phyloP scores from a whole-genome alignment of 1,140 invertebrate genomes.

The Sinonovacula constricta region DNA sequence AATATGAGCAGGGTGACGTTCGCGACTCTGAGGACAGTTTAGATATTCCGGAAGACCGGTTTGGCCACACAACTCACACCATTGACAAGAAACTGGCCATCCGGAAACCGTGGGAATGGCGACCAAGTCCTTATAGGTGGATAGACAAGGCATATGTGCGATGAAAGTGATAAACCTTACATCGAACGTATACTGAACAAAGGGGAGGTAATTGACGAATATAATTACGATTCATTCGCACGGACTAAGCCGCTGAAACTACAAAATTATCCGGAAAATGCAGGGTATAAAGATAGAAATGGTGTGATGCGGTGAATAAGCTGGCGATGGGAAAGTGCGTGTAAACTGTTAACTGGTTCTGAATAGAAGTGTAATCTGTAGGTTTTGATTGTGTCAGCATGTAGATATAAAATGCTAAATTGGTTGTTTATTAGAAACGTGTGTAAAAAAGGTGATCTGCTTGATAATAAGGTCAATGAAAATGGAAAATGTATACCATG shows the following conservation, averaged over 20 bases:
- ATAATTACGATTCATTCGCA: slow-evolving; percentile 45
- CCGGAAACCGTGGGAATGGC: slow-evolving; percentile 50
- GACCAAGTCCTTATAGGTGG: slow-evolving; percentile 49
- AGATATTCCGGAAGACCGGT: slow-evolving; percentile 46
- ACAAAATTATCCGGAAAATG: slow-evolving; percentile 31
- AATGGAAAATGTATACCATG: background rate
- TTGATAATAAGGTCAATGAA: background rate
- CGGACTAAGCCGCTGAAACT: slow-evolving; percentile 43
- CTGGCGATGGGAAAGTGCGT: background rate
- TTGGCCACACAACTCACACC: slow-evolving; percentile 38
- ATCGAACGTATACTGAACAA: slow-evolving; percentile 45
- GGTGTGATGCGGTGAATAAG: slow-evolving; percentile 27
- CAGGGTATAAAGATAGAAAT: slow-evolving; percentile 46
- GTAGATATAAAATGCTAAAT: background rate
- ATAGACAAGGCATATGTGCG: slow-evolving; percentile 39
- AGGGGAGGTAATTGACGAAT: slow-evolving; percentile 46
- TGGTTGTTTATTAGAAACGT: background rate
- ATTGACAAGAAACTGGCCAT: slow-evolving; percentile 44
- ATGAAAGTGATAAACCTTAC: slow-evolving; percentile 52
- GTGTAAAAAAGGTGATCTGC: background rate
- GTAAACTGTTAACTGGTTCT: background rate
- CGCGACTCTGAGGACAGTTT: slow-evolving; percentile 27
- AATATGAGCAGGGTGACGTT: background rate
- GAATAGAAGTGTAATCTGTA: background rate
- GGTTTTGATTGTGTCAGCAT: background rate